A percentile compares a stretch with the other conserved stretches of the same genome.
phyloP scores from a whole-genome alignment of 2,888 invertebrate species.

The Diadegma fenestrale region DNA sequence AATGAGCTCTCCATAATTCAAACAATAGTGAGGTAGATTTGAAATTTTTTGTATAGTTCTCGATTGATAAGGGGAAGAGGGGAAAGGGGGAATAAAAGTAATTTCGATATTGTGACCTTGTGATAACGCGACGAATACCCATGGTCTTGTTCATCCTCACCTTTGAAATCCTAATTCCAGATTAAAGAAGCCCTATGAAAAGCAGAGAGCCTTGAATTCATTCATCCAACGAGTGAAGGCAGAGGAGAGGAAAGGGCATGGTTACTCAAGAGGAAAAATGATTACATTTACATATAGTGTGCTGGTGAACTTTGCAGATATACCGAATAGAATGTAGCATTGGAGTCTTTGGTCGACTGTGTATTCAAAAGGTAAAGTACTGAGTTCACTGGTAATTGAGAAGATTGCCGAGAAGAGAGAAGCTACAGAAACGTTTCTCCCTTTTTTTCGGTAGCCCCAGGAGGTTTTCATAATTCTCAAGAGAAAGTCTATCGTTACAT shows the following conservation, averaged over 20 bases:
- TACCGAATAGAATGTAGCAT: conserved; percentile 1
- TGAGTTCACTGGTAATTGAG: no score
- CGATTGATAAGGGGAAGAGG: not conserved
- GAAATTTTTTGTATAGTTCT: not conserved
- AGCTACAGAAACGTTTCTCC: not conserved
- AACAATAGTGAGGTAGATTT: not conserved
- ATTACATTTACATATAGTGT: conserved; percentile 76
- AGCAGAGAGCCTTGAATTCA: conserved; percentile 75
- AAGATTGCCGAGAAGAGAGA: not conserved
- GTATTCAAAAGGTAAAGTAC: conserved; percentile 43
- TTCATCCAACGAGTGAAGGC: conserved; percentile 67
- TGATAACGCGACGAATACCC: conserved; percentile 23
- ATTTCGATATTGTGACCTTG: not conserved
- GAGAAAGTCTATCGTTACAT: not conserved
- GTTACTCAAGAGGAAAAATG: conserved; percentile 63
- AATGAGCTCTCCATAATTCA: not conserved
- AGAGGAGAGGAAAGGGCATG: conserved; percentile 66
- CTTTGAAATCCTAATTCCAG: conserved; percentile 76
- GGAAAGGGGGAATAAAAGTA: not conserved
- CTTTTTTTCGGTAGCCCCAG: not conserved
- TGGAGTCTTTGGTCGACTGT: conserved; percentile 12
- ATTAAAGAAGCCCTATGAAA: conserved; percentile 82
- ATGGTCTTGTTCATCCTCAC: conserved; percentile 36
- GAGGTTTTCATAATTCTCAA: not conserved
- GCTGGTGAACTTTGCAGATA: not conserved